Evolutionary conservation across 2,797 vertebrate genomes (phyloP).

Genomic region (Hypotaenidia philippensis): DNA sequence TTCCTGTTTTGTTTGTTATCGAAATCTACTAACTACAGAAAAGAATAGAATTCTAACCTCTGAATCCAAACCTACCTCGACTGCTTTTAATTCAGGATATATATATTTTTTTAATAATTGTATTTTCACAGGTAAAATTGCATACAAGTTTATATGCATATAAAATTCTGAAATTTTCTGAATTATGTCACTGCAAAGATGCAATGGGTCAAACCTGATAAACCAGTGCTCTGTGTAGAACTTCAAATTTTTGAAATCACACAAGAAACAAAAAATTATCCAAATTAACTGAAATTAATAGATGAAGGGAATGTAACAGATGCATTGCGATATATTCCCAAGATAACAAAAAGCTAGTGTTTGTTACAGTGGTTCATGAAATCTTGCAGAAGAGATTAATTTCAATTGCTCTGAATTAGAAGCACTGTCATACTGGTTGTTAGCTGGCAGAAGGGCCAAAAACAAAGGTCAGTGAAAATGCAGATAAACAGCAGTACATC

Average conservation of each 20-base stretch:
- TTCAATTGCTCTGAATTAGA: background rate
- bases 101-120: background rate
- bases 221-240: background rate
- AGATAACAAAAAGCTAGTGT: background rate
- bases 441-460: background rate
- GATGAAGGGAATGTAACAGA: background rate
- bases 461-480: conserved; percentile 15
- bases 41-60: background rate
- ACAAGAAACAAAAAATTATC: background rate
- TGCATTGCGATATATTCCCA: background rate
- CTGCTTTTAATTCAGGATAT: background rate
- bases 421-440: background rate
- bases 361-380: background rate
- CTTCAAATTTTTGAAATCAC: background rate
- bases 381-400: conserved; percentile 1
- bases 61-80: background rate
- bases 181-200: background rate
- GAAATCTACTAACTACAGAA: background rate
- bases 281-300: background rate
- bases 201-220: background rate
- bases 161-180: background rate
- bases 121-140: background rate
- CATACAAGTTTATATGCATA: background rate
- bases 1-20: background rate
- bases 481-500: conserved; percentile 14